Evolutionary conservation across 2,888 invertebrate species (phyloP), one percentile per base, ranked within the genome.

Genomic region (Calliphora vomitoria): DNA sequence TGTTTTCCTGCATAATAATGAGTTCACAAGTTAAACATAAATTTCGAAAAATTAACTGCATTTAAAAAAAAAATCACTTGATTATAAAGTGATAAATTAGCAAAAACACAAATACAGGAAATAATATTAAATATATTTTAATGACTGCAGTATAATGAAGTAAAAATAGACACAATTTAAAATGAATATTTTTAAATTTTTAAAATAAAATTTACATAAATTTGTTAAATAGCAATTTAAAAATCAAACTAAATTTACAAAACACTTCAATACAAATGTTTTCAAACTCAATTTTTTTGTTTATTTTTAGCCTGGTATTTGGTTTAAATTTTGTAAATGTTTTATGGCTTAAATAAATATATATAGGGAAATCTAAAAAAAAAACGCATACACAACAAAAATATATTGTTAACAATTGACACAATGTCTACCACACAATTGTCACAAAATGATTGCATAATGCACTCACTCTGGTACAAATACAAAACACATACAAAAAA

Each of bases 371-470:
- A 47, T 60, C 31, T 20, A 64, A 64, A 81, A 72, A 64, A 53
- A 13, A 31, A 18, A 8, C 38, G 60, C 18, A 20, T 1, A 18
- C 13, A 25, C 5, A 44, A 35, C 18, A 25, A 60, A 20, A 79
- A 68, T 74, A 69, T 55, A 78, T 78, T 85, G 81, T 74, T 85
- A 87, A 76, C 85, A 85, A 87, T 87, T 87, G 85, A 87, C 85
- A 87, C 82, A 87, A 85, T 85, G 87, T 87, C 87, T 82, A 87
- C 87, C 85, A 82, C 85, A 87, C 87, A 87, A 85, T 87, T 87
- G 87, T 87, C 85, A 87, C 85, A 87, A 87, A 85, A 85, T 87
- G 85, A 87, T 85, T 87, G 87, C 82, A 87, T 75, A 79, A 83
- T 82, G 75, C 62, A 66, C 82, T 86, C 78, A 71, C 44, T 58